Conservation (phyloP, 1,140 invertebrate species). For the Eciton burchellii region DNA sequence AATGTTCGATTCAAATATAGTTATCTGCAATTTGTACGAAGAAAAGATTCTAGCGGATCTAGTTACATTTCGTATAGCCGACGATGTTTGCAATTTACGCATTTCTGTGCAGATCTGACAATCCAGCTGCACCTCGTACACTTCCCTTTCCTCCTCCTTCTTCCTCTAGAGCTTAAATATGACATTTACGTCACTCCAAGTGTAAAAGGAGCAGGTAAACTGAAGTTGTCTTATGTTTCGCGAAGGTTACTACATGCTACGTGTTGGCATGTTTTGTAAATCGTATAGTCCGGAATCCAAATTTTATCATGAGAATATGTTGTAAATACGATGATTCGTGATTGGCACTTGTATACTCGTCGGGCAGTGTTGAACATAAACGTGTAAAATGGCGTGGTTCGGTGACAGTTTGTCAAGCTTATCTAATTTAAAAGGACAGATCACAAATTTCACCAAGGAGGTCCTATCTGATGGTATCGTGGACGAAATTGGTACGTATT, state of each 20-base stretch:
- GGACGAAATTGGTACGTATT: conserved; percentile 86
- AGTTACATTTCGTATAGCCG: no score
- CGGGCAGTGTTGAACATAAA: conserved; percentile 72
- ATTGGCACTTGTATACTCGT: conserved; percentile 30
- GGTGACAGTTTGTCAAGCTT: conserved; percentile 90
- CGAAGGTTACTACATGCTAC: conserved; percentile 63
- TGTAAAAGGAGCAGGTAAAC: no score
- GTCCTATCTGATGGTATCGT: conserved; percentile 88
- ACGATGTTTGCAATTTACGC: no score
- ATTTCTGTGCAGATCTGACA: no score
- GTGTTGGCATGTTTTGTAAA: conserved; percentile 66
- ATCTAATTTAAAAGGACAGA: conserved; percentile 90
- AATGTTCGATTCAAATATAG: no score
- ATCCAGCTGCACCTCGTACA: no score
- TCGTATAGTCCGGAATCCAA: conserved; percentile 34
- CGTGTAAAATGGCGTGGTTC: conserved; percentile 91
- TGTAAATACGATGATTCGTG: conserved; percentile 59
- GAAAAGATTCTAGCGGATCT: no score
- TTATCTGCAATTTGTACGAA: no score
- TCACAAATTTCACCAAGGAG: conserved; percentile 91
- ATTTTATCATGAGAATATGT: conserved; percentile 50
- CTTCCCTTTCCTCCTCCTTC: no score
- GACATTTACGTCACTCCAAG: no score
- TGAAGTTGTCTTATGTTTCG: conserved; percentile 47
- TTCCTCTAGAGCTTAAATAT: no score